Evolutionary conservation across 2,113 vertebrate genomes (phyloP), one percentile per base, ranked within the genome.

Genomic region (Dasyornis broadbenti): DNA sequence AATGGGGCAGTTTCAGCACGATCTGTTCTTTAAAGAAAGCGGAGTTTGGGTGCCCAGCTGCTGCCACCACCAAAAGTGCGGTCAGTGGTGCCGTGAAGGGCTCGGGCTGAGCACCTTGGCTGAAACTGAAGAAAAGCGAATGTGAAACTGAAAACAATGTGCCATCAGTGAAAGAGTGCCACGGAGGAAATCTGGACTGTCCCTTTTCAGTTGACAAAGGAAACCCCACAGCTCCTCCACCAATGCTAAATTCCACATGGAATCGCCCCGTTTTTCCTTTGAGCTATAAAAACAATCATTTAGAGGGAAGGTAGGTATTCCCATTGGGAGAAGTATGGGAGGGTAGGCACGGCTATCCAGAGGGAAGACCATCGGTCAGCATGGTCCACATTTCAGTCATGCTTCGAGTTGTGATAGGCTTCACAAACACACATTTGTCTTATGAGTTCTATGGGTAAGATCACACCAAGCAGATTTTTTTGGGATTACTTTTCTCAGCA

Each of bases 81-180:
- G 13, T 28, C 45, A 3, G 33, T 9, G 24, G 15, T n/a, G 68
- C 57, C 23, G 10, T 1, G 8, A 0, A 1, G 31, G 39, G n/a
- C 45, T 80, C n/a, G 40, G 37, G 27, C 33, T 27, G 40, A 65
- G 63, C 50, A 30, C 23, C 31, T 57, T 1, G 4, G 24, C 57
- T 80, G 54, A 52, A 53, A 73, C 1, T 3, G 39, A 57, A 45
- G 44, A 87, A 84, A 79, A 0, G 0, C 35, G 54, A 65, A n/a
- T n/a, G n/a, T n/a, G n/a, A n/a, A n/a, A 8, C 19, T 40, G 60
- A 56, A 37, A 90, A 57, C 15, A 40, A 28, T 0, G 1, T 23
- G 26, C 11, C 11, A 1, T 6, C 73, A 45, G 28, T 7, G 45
- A 33, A 39, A 40, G 9, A n/a, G 15, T 0, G 1, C 14, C 3